Conservation (phyloP, 2,797 vertebrate genomes). For the Zenarchopterus dispar region DNA sequence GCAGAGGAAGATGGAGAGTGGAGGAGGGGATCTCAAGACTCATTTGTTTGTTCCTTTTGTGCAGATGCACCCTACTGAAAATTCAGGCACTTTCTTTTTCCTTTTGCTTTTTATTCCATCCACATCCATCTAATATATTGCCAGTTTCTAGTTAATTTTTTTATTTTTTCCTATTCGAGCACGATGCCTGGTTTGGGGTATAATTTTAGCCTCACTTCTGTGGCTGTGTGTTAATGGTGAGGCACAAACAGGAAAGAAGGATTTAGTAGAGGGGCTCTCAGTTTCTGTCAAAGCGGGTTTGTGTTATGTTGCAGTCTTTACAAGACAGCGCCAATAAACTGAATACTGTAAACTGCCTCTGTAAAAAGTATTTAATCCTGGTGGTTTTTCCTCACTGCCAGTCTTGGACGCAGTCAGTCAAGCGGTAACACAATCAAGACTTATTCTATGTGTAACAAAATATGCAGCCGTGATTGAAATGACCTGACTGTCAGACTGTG, state of each 20-base stretch:
- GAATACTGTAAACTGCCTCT: constrained; percentile 28
- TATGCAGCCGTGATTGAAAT: constrained; percentile 1
- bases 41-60: constrained; percentile 50
- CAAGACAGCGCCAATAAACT: constrained; percentile 24
- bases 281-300: constrained; percentile 61
- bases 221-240: constrained; percentile 32
- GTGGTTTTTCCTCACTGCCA: constrained; percentile 20
- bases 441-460: constrained; percentile 19
- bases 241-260: constrained; percentile 46
- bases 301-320: constrained; percentile 51
- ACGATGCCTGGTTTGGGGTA: constrained; percentile 39
- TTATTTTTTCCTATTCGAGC: constrained; percentile 4
- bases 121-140: constrained; percentile 3
- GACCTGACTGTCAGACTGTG: constrained; percentile 9
- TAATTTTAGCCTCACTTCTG: constrained; percentile 61
- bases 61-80: constrained; percentile 47
- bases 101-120: not conserved
- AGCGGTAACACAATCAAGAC: not conserved
- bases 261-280: constrained; percentile 42
- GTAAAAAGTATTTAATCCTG: constrained; percentile 39
- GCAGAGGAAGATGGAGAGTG: constrained; percentile 28
- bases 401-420: constrained; percentile 7
- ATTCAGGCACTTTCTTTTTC: constrained; percentile 18
- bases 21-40: constrained; percentile 61
- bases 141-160: not conserved